Base-by-base conservation (phyloP, 1,140 invertebrate genomes). In the Caenorhabditis inopinata region DNA sequence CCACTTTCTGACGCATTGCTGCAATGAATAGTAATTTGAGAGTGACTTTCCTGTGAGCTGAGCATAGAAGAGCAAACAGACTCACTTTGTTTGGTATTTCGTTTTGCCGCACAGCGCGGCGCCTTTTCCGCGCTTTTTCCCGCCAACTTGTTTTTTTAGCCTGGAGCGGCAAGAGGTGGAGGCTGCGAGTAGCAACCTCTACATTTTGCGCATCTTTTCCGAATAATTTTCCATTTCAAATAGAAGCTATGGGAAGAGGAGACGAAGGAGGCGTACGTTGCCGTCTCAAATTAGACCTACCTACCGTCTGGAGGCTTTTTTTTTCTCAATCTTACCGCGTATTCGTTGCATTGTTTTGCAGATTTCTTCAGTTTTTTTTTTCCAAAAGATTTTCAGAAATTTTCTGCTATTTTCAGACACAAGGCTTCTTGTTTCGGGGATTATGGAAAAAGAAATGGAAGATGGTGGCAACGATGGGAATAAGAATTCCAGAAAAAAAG, bases 181-280 rank as follows among this genome's bases (percentile, higher is more conserved):
- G n/a, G n/a, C n/a, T n/a, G n/a, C n/a, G 21, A 53, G 23, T 51
- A 42, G 38, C 38, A 42, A 42, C 38, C 27, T 32, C 23, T 32
- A 42, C 38, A 42, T 16, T 29, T 32, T 12, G 12, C 25, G 25
- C 27, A 27, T 58, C 51, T 58, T 58, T 32, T 32, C 32, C 18
- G 58, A 68, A 68, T 68, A 68, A 68, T 68, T 68, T 68, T 38
- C 29, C 58, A 68, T 42, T 68, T 38, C 58, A 38, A 68, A 68
- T 38, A 68, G 51, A 16, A 32, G 58, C 29, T 68, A 68, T 38
- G 29, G 11, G 58, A 53, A 53, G 23, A 25, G n/a, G n/a, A n/a
- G 23, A 48, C 47, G 47, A 16, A 14, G 12, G 47, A 18, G 47
- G 46, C 2, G 23, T 7, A 25, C 6, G 49, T 18, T 9, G 23